Conservation (phyloP, 2,888 invertebrate genomes). For the Troides helena region DNA sequence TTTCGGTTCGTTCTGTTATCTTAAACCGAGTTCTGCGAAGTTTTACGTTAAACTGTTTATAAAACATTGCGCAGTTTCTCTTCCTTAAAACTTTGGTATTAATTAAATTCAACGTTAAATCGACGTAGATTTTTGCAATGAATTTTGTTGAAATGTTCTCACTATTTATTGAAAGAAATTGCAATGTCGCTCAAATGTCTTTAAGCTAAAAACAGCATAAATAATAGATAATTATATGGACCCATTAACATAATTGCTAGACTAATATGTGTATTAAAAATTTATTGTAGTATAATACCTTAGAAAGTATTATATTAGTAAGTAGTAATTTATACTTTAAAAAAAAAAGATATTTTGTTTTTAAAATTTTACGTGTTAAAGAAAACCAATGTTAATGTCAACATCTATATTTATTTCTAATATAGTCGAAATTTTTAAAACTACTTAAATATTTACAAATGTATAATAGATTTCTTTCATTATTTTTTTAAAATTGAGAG, state of each 20-base stretch:
- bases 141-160: background rate
- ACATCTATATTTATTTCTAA: constrained; percentile 53
- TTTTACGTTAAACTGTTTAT: constrained; percentile 40
- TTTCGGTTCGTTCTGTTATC: constrained; percentile 70
- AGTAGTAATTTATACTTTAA: too few relatives aligned
- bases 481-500: constrained; percentile 1
- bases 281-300: too few relatives aligned
- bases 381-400: constrained; percentile 46
- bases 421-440: constrained; percentile 20
- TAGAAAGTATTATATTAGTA: too few relatives aligned
- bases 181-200: background rate
- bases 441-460: constrained; percentile 26
- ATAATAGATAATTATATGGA: background rate
- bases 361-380: constrained; percentile 14
- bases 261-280: too few relatives aligned
- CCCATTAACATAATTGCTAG: too few relatives aligned
- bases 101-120: constrained; percentile 23
- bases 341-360: too few relatives aligned
- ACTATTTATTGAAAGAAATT: background rate
- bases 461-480: constrained; percentile 9
- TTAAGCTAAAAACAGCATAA: background rate
- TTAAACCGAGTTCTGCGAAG: constrained; percentile 50
- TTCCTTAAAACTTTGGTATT: constrained; percentile 52
- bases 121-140: constrained; percentile 3
- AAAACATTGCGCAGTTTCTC: constrained; percentile 38